phyloP scores from a whole-genome alignment of 2,113 vertebrate genomes.

The Benitochromis conjunctus region DNA sequence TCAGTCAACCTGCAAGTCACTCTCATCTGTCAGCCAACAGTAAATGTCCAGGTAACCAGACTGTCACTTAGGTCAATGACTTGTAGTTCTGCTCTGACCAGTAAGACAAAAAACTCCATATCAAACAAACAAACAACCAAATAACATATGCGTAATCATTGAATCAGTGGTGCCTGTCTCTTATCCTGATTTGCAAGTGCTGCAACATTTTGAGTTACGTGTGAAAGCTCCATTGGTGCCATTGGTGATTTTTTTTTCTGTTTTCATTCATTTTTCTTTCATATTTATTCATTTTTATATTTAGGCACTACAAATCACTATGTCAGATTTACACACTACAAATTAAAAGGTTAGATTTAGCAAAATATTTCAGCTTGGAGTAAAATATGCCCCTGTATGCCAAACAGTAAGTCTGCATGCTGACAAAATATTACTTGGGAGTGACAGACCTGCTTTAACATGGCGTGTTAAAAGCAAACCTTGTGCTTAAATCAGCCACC shows the following conservation, averaged over 20 bases:
- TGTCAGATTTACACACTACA: neutral
- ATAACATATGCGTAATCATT: neutral
- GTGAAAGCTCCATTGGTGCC: too few species aligned
- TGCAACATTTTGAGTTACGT: neutral
- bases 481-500: neutral
- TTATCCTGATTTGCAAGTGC: neutral
- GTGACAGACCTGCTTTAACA: neutral
- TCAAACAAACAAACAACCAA: neutral
- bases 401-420: neutral
- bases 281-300: neutral
- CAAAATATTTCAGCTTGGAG: neutral
- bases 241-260: too few species aligned
- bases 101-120: neutral
- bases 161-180: neutral
- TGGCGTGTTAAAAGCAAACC: neutral
- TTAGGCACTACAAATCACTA: neutral
- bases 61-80: neutral
- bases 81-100: neutral
- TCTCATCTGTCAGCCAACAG: neutral
- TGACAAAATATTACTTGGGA: neutral
- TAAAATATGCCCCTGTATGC: neutral
- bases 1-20: neutral
- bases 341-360: neutral
- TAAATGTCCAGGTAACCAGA: neutral
- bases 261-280: neutral